These are phyloP conservation scores for Argyresthia goedartella DNA, from an alignment of 2,888 invertebrate genomes.

Conservation along the genomic window DNA sequence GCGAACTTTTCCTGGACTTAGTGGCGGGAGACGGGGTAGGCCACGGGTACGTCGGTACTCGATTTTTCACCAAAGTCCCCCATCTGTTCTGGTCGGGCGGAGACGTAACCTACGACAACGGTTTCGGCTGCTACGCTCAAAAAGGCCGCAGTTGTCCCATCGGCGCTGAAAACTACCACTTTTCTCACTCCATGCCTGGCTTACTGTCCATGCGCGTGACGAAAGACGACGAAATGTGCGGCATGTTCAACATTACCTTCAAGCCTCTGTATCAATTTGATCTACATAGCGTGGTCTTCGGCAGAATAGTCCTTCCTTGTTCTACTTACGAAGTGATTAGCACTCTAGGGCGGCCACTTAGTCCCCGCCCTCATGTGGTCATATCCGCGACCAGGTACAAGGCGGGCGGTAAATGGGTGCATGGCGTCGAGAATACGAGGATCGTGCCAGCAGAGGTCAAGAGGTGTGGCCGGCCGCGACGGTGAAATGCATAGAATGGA, in stretches of 20 bases:
- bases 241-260: conserved; percentile 70
- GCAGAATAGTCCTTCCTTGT: conserved; percentile 22
- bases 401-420: too few species aligned
- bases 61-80: conserved; percentile 47
- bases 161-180: conserved; percentile 50
- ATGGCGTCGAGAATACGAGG: too few species aligned
- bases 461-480: too few species aligned
- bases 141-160: conserved; percentile 32
- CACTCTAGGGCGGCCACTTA: neutral
- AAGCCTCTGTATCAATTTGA: conserved; percentile 60
- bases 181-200: conserved; percentile 59
- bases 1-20: conserved; percentile 40
- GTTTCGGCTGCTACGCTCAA: conserved; percentile 51
- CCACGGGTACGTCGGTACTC: conserved; percentile 42
- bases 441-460: too few species aligned
- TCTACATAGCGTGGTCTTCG: conserved; percentile 64
- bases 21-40: conserved; percentile 35
- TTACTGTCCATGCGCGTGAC: conserved; percentile 63
- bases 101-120: conserved; percentile 43
- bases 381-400: neutral
- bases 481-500: too few species aligned
- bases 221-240: conserved; percentile 51
- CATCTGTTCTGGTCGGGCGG: conserved; percentile 48
- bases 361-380: neutral
- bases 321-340: neutral